These are phyloP conservation scores for Octopus sinensis DNA, from an alignment of 1,140 invertebrate genomes.

Conservation along the genomic window DNA sequence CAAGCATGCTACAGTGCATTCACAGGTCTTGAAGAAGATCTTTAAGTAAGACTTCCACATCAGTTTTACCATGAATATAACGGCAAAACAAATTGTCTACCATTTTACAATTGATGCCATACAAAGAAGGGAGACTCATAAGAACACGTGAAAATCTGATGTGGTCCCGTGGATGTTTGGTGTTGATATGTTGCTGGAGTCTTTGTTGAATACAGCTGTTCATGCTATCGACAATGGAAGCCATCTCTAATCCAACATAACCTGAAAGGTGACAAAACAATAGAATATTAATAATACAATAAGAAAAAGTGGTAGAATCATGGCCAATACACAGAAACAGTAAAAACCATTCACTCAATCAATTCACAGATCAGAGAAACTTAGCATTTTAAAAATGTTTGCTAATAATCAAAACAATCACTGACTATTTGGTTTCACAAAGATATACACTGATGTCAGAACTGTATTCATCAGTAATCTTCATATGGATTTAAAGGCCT, in stretches of 20 bases:
- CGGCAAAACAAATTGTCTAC: constrained; percentile 52
- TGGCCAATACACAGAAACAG: too few relatives aligned
- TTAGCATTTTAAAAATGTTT: too few relatives aligned
- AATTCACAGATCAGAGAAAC: too few relatives aligned
- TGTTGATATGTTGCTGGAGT: constrained; percentile 50
- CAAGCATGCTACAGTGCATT: neutral
- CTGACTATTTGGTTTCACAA: too few relatives aligned
- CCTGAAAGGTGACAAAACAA: constrained; percentile 36
- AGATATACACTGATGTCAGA: too few relatives aligned
- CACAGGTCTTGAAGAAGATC: constrained; percentile 50
- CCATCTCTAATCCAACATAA: constrained; percentile 43
- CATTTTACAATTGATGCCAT: constrained; percentile 52
- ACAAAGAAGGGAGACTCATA: constrained; percentile 51
- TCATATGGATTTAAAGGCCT: too few relatives aligned
- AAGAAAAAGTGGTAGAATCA: too few relatives aligned
- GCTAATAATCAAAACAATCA: too few relatives aligned
- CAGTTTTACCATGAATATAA: constrained; percentile 45
- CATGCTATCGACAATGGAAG: constrained; percentile 43
- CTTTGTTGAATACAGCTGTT: constrained; percentile 47
- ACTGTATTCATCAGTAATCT: too few relatives aligned
- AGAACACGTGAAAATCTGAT: constrained; percentile 53
- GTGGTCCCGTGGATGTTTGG: constrained; percentile 44
- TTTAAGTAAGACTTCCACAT: constrained; percentile 48
- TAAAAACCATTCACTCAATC: too few relatives aligned
- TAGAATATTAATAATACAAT: neutral